Evolutionary conservation across 2,113 vertebrate species (phyloP).

Genomic region (Piliocolobus tephrosceles): DNA sequence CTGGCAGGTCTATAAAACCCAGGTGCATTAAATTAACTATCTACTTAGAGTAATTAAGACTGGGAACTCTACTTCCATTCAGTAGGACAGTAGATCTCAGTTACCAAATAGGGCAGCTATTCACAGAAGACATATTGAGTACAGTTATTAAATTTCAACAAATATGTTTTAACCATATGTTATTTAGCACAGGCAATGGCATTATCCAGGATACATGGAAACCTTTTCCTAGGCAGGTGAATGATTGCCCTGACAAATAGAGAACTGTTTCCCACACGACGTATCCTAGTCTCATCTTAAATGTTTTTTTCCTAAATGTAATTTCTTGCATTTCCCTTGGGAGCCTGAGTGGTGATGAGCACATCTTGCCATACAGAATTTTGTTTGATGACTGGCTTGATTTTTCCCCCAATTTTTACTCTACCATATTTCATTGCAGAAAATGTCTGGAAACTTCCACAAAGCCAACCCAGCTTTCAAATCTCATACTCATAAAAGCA

Average conservation of each 20-base stretch:
- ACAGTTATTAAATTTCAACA: constrained; percentile 76
- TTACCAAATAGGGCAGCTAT: constrained; percentile 1
- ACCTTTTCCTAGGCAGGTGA: neutral
- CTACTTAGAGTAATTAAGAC: constrained; percentile 72
- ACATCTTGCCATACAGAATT: neutral
- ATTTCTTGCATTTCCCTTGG: neutral
- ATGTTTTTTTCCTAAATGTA: neutral
- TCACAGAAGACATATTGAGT: constrained; percentile 59
- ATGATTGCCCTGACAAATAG: constrained; percentile 25
- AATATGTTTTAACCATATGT: constrained; percentile 53
- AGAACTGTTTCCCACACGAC: neutral
- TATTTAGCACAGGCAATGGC: neutral
- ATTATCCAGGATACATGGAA: neutral
- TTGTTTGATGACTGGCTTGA: neutral
- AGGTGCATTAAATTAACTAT: constrained; percentile 52
- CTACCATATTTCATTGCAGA: neutral
- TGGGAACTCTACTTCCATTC: constrained; percentile 45
- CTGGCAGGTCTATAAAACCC: constrained; percentile 8
- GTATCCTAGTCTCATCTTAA: neutral
- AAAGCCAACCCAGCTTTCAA: constrained; percentile 41
- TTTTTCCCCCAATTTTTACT: neutral
- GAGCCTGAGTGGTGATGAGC: neutral
- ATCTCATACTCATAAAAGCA: constrained; percentile 31
- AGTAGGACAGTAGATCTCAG: neutral
- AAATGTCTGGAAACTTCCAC: constrained; percentile 20